These are phyloP conservation scores for Halictus quadricinctus DNA, from an alignment of 2,888 invertebrate genomes.

Conservation along the genomic window DNA sequence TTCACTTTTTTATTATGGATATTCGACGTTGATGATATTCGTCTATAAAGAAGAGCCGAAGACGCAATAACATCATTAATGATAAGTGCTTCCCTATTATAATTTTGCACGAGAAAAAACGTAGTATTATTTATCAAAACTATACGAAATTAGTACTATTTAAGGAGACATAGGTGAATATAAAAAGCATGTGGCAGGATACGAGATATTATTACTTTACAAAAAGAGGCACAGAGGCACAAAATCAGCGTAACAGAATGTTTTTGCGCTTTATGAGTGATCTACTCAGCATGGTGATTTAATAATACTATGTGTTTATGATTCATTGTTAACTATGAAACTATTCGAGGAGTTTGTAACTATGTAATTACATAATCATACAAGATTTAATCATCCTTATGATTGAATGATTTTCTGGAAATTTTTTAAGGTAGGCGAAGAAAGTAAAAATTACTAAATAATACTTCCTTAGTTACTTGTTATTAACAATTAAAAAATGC, in stretches of 20 bases:
- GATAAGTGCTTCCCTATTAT: constrained; percentile 75
- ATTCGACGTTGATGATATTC: constrained; percentile 40
- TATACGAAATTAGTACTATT: constrained; percentile 44
- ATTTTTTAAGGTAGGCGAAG: constrained; percentile 53
- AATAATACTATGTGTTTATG: constrained; percentile 55
- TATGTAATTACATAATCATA: constrained; percentile 51
- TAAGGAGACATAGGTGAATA: constrained; percentile 25
- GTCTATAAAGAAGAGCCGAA: constrained; percentile 33
- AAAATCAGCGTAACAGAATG: constrained; percentile 43
- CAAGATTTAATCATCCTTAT: constrained; percentile 56
- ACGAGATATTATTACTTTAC: constrained; percentile 26
- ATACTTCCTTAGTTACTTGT: constrained; percentile 63
- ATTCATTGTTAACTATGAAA: constrained; percentile 52
- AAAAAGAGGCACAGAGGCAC: constrained; percentile 53
- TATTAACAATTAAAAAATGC: constrained; percentile 68
- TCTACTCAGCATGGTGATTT: constrained; percentile 50
- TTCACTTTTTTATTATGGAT: constrained; percentile 55
- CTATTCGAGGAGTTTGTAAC: constrained; percentile 51
- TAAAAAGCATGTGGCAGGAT: constrained; percentile 48
- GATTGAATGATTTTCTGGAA: constrained; percentile 60
- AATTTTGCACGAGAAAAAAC: constrained; percentile 52
- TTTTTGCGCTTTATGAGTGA: constrained; percentile 40
- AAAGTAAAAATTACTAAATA: constrained; percentile 54
- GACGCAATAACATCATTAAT: constrained; percentile 54
- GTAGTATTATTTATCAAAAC: constrained; percentile 5